Percentiles rank a stretch among this genome's conserved stretches.
Evolutionary conservation across 1,140 invertebrate genomes (phyloP).

Genomic region (Oryctes rhinoceros): DNA sequence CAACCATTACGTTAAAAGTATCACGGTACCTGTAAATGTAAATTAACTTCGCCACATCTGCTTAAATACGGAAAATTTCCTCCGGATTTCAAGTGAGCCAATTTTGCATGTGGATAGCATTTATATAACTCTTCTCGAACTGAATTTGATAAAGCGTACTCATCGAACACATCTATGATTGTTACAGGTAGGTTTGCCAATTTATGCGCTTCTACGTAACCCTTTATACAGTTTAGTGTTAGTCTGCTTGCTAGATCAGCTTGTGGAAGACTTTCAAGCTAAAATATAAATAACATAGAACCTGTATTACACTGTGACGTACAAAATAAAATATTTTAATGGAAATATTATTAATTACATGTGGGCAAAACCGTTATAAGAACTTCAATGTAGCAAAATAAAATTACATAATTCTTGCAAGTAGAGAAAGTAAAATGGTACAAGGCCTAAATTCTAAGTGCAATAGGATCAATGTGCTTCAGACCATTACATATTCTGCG

Average conservation of each 20-base stretch:
- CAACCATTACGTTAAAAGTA: too few species aligned
- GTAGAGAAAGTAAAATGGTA: too few species aligned
- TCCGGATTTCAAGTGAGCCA: constrained; percentile 87
- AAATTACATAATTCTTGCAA: too few species aligned
- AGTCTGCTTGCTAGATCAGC: constrained; percentile 85
- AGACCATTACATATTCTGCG: too few species aligned
- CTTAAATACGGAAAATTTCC: constrained; percentile 94
- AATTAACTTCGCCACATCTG: constrained; percentile 87
- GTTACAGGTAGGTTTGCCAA: constrained; percentile 76
- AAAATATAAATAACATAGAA: constrained; percentile 50
- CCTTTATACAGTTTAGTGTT: constrained; percentile 86
- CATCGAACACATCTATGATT: constrained; percentile 91
- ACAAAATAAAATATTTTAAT: too few species aligned
- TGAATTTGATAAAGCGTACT: constrained; percentile 80
- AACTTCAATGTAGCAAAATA: too few species aligned
- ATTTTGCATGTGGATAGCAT: constrained; percentile 86
- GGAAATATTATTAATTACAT: too few species aligned
- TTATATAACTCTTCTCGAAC: constrained; percentile 87
- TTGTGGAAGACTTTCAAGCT: constrained; percentile 86
- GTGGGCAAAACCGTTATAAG: too few species aligned
- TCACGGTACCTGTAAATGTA: constrained; percentile 81
- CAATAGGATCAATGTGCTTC: too few species aligned
- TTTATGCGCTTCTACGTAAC: constrained; percentile 82
- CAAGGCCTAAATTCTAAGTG: too few species aligned
- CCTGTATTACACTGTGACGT: too few species aligned